Base-by-base conservation (phyloP, 2,113 vertebrate genomes). In the Aramus guarauna region DNA sequence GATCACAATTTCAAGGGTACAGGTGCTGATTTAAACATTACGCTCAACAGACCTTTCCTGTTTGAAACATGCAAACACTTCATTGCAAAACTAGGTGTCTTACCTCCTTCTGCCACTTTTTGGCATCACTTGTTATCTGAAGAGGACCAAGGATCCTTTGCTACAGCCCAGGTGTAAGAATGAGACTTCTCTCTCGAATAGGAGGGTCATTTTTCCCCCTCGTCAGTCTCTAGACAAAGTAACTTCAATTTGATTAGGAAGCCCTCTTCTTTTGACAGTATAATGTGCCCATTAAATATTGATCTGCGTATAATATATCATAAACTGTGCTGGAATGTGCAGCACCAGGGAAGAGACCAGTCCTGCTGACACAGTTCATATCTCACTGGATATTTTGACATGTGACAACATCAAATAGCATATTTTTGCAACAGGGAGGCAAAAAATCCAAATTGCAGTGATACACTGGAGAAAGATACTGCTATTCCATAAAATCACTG, bases 281-380 rank as follows among this genome's bases (percentile, higher is more conserved):
- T 88, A 95, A 92, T 73, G 14, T n/a, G 26, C 66, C 89, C 90
- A 90, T 96, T 92, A 96, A 97, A 96, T 96, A 96, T 95, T 96
- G 86, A 96, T 94, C 77, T 80, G 47, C 3, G 0, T 78, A 90
- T 74, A 91, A 92, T 83, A 80, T 43, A 80, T 91, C 47, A 91
- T 94, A 75, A 95, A 82, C 50, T 77, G 37, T 89, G 56, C 47
- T 76, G 69, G 69, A 62, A 53, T 16, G 58, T 66, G 37, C 77
- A 95, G 67, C 52, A 73, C 39, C 39, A 73, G 50, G 34, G 90
- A 91, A 91, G 55, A 94, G 32, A 50, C 83, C 50, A 72, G 83
- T 77, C 47, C 48, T 91, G 68, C 88, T 22, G 5, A 83, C 9
- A 20, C 45, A 94, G 85, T 94, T 95, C 80, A 75, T 92, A 93